Evolutionary conservation across 2,113 vertebrate species (phyloP).

Genomic region (Tragelaphus imberbis): DNA sequence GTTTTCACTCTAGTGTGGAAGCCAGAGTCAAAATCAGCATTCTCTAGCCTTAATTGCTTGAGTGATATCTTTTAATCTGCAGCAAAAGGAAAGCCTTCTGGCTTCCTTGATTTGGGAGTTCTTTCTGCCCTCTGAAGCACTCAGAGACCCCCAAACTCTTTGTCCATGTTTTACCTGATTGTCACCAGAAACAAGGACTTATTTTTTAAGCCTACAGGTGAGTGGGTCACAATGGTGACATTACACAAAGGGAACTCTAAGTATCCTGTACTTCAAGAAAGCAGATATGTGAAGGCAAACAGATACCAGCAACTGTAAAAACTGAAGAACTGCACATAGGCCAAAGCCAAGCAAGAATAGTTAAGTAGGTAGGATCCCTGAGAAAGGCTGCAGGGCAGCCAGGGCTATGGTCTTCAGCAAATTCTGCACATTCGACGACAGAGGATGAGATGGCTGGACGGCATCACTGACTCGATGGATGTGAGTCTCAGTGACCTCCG

Average conservation of each 20-base stretch:
- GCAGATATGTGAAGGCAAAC: background rate
- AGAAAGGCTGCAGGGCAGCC: background rate
- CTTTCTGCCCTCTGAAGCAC: background rate
- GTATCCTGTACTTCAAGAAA: background rate
- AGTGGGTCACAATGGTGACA: background rate
- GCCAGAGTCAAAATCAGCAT: background rate
- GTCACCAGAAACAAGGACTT: background rate
- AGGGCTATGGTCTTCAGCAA: background rate
- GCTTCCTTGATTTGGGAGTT: background rate
- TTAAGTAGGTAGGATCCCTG: background rate
- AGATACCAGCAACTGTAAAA: background rate
- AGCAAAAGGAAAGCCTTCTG: background rate
- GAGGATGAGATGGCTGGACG: too few species aligned
- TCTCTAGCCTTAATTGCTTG: background rate
- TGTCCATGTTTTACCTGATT: background rate
- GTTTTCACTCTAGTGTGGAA: background rate
- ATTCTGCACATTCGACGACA: background rate
- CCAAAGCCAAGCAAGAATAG: background rate
- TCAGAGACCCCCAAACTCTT: background rate
- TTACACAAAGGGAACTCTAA: background rate
- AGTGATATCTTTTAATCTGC: background rate
- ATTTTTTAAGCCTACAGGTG: background rate
- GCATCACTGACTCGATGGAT: too few species aligned
- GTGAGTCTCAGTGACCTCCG: too few species aligned
- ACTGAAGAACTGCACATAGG: background rate